These are phyloP conservation scores for Myodes glareolus DNA, from an alignment of 2,113 vertebrate genomes.

Conservation along the genomic window DNA sequence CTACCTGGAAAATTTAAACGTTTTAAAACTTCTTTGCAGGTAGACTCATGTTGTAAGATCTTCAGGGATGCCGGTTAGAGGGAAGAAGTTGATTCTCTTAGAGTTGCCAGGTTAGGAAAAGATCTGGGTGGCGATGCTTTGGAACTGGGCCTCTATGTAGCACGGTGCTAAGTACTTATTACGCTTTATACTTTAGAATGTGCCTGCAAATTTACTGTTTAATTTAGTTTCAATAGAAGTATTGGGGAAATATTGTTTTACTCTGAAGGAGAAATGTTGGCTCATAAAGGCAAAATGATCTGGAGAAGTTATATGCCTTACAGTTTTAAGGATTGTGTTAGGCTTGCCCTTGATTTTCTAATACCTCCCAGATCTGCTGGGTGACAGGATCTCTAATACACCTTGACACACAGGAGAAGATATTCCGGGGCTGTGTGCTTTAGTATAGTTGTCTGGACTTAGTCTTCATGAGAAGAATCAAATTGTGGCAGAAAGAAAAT, in stretches of 20 bases:
- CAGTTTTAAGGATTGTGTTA: neutral
- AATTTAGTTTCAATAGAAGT: neutral
- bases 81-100: neutral
- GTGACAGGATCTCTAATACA: neutral
- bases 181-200: neutral
- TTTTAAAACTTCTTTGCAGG: conserved; percentile 12
- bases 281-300: neutral
- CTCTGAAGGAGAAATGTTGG: neutral
- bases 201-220: conserved; percentile 22
- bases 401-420: neutral
- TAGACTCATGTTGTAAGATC: neutral
- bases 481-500: neutral
- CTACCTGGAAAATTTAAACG: neutral
- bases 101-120: neutral
- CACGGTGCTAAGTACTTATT: neutral
- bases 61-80: neutral
- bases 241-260: neutral
- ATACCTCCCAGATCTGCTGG: neutral
- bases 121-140: neutral
- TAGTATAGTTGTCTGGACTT: neutral
- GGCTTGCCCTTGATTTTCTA: conserved; percentile 1
- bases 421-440: neutral
- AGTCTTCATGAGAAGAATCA: conserved; percentile 1
- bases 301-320: neutral
- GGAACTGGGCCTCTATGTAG: neutral